Base-by-base conservation (phyloP, 2,113 vertebrate genomes). In the Rutilus rutilus region DNA sequence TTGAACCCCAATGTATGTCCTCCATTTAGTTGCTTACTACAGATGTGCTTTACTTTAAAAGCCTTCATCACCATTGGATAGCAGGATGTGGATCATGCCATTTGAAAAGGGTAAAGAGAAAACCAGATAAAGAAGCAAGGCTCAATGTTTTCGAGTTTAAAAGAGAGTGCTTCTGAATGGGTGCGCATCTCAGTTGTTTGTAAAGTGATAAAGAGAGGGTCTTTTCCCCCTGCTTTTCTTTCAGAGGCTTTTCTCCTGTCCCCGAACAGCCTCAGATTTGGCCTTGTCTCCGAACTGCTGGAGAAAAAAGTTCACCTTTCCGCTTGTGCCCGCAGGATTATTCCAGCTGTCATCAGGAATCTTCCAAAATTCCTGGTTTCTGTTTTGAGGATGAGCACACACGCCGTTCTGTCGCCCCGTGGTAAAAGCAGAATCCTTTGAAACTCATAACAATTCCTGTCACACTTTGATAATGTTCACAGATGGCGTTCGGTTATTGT, bases 401-500 rank as follows among this genome's bases (percentile, higher is more conserved):
- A 17, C 1, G 14, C 12, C 36, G 19, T 42, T 71, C 67, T 42
- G 67, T 12, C n/a, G 21, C 19, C 42, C 5, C n/a, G 12, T 25
- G 71, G 71, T 74, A 15, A 74, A 74, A 25, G 23, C 1, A 1
- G n/a, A 27, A 17, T 42, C 69, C 36, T 42, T 12, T 23, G 2
- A 39, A 4, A 42, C 21, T 23, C 5, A 10, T 42, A 42, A 71
- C 36, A 21, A 71, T 23, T 87, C 86, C 84, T 85, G 88, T 94
- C 93, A 94, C 92, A 94, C 93, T 88, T 94, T 92, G 30, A 94
- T 94, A 91, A 94, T 93, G 92, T 94, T 94, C 89, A 95, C 92
- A 86, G 93, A 95, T 88, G 92, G 90, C 87, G 90, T 92, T 89
- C 91, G 87, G 90, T 92, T 93, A 89, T 92, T 94, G 89, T 94